Percentiles rank a stretch among this genome's conserved stretches.
Conservation (phyloP, 1,140 invertebrate species). For the Matsumurasca onukii region DNA sequence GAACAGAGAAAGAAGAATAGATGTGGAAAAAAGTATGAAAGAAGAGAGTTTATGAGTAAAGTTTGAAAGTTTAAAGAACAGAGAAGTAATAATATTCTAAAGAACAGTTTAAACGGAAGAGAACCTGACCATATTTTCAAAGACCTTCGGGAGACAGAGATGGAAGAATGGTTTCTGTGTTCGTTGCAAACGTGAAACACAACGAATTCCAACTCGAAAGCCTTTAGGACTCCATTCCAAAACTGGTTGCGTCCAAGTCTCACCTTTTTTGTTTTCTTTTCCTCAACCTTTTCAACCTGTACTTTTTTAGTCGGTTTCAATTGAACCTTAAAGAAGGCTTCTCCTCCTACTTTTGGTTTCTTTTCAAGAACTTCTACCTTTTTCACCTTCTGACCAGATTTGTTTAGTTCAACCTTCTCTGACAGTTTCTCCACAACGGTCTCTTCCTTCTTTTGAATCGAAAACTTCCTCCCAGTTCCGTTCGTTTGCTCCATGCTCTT, state of each 20-base stretch:
- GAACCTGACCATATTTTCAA: no score
- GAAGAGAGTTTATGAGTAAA: no score
- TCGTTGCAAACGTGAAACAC: not conserved
- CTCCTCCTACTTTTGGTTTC: constrained; percentile 32
- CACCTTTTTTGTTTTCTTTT: constrained; percentile 24
- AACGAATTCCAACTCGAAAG: not conserved
- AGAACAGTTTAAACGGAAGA: no score
- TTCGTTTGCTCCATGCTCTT: constrained; percentile 27
- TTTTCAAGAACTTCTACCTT: constrained; percentile 28
- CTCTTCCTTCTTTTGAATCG: constrained; percentile 31
- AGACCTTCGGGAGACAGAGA: not conserved
- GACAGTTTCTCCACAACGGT: constrained; percentile 23
- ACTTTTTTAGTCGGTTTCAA: constrained; percentile 34
- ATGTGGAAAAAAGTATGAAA: no score
- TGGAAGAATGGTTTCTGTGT: not conserved
- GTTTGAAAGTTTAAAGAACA: no score
- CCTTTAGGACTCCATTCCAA: not conserved
- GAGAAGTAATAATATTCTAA: no score
- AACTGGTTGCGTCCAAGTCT: constrained; percentile 1
- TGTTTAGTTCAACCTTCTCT: constrained; percentile 27
- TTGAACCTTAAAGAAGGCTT: constrained; percentile 31
- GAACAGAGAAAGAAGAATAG: no score
- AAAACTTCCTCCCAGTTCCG: constrained; percentile 26
- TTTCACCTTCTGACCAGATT: constrained; percentile 28
- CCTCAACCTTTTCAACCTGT: constrained; percentile 31